Evolutionary conservation across 64 coral and sea anemone genomes (phyloP), one percentile per base, ranked within the genome.

Genomic region (Stichodactyla helianthus): DNA sequence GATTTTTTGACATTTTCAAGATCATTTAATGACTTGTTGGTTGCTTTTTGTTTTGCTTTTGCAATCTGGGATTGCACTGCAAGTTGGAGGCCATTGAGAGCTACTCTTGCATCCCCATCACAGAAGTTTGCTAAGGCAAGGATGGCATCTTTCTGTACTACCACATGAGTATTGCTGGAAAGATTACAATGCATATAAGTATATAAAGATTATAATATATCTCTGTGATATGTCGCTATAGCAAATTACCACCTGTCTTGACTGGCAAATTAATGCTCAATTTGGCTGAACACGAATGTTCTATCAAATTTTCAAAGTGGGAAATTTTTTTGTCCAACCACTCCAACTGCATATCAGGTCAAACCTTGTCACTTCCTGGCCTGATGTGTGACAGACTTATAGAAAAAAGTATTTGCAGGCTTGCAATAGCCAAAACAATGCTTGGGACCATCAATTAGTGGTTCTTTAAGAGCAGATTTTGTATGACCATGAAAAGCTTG

Each of bases 31-130:
- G 62, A 15, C 0, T 55, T 86, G 74, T 79, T 57, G n/a, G 44
- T 19, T 35, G 59, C 12, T 26, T 77, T n/a, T 10, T 89, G 51
- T 78, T 65, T 63, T 89, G 56, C 79, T 78, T 56, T 62, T 14
- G 90, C 88, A 80, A 91, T 53, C 90, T 93, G 93, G 82, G 97
- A 99, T 82, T 95, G 97, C 6, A 95, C 85, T 52, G 97, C 93
- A 87, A 99, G 90, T 77, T 99, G 93, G 25, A 99, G 82, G 9
- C 97, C 93, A 95, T 99, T 99, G 50, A 99, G 88, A 55, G 97
- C 93, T 82, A 88, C 88, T 87, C 97, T 90, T 44, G 97, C 97
- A 91, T 99, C 97, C 44, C 97, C 97, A 60, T 99, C 97, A 88
- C 93, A 99, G n/a, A 99, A 85, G 82, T 95, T 89, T 50, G 93